Base-by-base conservation (phyloP, 2,888 invertebrate species). In the Leucophenga maculata region DNA sequence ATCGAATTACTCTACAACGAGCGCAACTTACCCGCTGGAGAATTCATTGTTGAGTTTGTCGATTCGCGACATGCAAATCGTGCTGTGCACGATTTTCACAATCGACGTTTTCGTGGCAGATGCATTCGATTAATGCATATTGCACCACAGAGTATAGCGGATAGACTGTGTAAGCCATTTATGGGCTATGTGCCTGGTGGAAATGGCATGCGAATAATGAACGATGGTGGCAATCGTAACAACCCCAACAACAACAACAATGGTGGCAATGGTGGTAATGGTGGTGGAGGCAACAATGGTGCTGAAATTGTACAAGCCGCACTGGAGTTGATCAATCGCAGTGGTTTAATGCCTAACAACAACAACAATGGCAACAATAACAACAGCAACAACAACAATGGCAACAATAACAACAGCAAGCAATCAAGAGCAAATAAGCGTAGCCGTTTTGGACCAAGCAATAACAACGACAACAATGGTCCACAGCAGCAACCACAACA, bases 11-110 rank as follows among this genome's bases (percentile, higher is more conserved):
- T 96, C 89, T 90, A 92, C 57, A 94, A 94, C 81, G 88, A 91
- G 13, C 90, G 90, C 72, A 93, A 93, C 55, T 90, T 92, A 82
- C 94, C 94, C 0, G 92, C 93, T 0, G 97, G 97, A 0, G 94
- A 95, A 84, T 95, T 96, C 62, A 96, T 94, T 87, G 95, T 97
- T 80, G 97, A 97, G 86, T 97, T 98, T 86, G 90, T 91, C 16
- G 91, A 90, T 26, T 79, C 89, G 1, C 92, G 92, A 57, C 95
- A 96, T 82, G 94, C 95, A 1, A 89, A 92, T 50, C 70, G 69
- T 14, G 86, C 86, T 3, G 65, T 86, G 0, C 71, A 78, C 2
- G 75, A 80, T 50, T 86, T 85, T 65, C 86, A 86, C 64, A 87
- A 87, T 71, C 83, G 82, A 20, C 79, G 82, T 4, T 89, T 94